Conservation (phyloP, 1,140 invertebrate species). For the Planococcus citri region DNA sequence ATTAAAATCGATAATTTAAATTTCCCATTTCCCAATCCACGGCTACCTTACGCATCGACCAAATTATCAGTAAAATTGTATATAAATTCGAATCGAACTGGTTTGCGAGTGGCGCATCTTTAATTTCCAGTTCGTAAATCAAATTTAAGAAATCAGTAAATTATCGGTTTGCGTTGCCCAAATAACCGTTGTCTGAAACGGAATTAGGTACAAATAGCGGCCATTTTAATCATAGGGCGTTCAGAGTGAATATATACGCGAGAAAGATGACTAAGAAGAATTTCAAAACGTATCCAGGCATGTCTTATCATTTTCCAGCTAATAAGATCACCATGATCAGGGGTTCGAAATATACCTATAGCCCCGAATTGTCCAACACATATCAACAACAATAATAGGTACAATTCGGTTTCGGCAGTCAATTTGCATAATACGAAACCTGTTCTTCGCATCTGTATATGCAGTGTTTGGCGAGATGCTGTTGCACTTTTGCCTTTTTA, state of each 20-base stretch:
- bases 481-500: no score
- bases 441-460: no score
- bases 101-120: background rate
- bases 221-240: conserved; percentile 5
- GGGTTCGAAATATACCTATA: background rate
- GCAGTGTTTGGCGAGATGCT: no score
- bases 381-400: no score
- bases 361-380: no score
- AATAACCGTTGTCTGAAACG: background rate
- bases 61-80: no score
- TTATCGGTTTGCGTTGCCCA: background rate
- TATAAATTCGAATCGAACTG: background rate
- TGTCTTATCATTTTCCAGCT: background rate
- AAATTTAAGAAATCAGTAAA: conserved; percentile 4
- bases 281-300: background rate
- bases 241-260: background rate
- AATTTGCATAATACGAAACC: no score
- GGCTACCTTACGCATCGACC: no score
- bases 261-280: background rate
- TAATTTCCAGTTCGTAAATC: conserved; percentile 2
- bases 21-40: no score
- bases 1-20: no score
- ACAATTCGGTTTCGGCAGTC: no score
- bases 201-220: conserved; percentile 2
- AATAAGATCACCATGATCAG: background rate